Base-by-base conservation (phyloP, 2,113 vertebrate species). In the Chaetops frenatus region DNA sequence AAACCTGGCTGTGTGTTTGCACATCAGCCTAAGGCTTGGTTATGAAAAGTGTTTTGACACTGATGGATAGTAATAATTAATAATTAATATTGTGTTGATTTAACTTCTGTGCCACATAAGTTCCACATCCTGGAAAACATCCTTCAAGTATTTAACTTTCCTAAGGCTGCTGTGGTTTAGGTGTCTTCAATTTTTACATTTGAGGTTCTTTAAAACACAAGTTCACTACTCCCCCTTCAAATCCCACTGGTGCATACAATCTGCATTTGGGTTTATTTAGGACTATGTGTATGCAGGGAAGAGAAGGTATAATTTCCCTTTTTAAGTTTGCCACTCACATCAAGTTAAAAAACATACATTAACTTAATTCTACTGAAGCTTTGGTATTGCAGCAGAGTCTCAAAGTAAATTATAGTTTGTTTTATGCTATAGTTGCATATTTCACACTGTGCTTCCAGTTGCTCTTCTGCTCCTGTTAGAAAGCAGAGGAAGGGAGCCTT, bases 281-380 rank as follows among this genome's bases (percentile, higher is more conserved):
- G 13, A 42, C 21, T 69, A 15, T 1, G 0, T 22, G 9, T 48
- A 8, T 10, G 4, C 3, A 6, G 22, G 28, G 1, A 44, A 18
- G n/a, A 60, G 48, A 23, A 47, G 33, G 10, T 35, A 15, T 62
- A 16, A 47, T 40, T 64, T 60, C 6, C 69, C 31, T 53, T 66
- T 36, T 33, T 17, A 56, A 64, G n/a, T 80, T 80, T 83, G 18
- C 27, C 15, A 38, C 35, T 91, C 10, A 1, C 11, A 45, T 67
- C 11, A 77, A 60, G 35, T 64, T 64, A 29, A 69, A 86, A 83
- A 84, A 19, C 8, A 18, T 40, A 17, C 1, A 66, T 62, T 44
- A 57, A 35, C 48, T 17, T 17, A 44, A 53, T 56, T 84, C 50
- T 54, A 1, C 42, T 57, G 36, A 70, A 77, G 47, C 15, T 86